Percentiles rank a stretch among this genome's conserved stretches.
Conservation (phyloP, 2,888 invertebrate genomes). For the Hololepta plana region DNA sequence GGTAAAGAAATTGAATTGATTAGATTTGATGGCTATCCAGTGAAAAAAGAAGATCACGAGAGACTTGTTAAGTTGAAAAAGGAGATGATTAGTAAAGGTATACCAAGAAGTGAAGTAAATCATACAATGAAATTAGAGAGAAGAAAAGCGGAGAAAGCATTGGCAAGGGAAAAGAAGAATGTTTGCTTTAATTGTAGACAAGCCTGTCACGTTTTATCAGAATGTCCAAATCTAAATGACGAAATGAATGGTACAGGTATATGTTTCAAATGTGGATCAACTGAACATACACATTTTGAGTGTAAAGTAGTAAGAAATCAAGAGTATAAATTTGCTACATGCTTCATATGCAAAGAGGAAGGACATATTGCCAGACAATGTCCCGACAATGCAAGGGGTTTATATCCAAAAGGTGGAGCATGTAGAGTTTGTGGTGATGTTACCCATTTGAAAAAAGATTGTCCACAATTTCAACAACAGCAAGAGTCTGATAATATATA, state of each 20-base stretch:
- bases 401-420: conserved; percentile 72
- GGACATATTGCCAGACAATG: conserved; percentile 81
- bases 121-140: conserved; percentile 49
- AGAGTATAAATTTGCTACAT: conserved; percentile 64
- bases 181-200: conserved; percentile 66
- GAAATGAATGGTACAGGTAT: conserved; percentile 44
- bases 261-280: conserved; percentile 81
- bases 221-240: conserved; percentile 53
- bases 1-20: conserved; percentile 42
- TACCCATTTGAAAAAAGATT: conserved; percentile 68
- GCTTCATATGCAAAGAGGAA: conserved; percentile 74
- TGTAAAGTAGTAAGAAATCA: conserved; percentile 48
- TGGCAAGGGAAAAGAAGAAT: conserved; percentile 45
- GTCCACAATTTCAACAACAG: conserved; percentile 35
- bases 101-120: conserved; percentile 48
- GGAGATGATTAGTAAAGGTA: conserved; percentile 45
- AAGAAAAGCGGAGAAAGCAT: conserved; percentile 50
- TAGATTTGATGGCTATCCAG: conserved; percentile 51
- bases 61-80: conserved; percentile 40
- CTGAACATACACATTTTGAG: conserved; percentile 62
- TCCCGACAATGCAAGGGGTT: conserved; percentile 70
- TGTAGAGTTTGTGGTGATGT: conserved; percentile 74
- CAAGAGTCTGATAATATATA: conserved; percentile 16
- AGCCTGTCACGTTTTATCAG: conserved; percentile 62
- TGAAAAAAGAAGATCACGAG: conserved; percentile 51